Evolutionary conservation across 2,113 vertebrate species (phyloP).

Genomic region (Neotoma lepida): DNA sequence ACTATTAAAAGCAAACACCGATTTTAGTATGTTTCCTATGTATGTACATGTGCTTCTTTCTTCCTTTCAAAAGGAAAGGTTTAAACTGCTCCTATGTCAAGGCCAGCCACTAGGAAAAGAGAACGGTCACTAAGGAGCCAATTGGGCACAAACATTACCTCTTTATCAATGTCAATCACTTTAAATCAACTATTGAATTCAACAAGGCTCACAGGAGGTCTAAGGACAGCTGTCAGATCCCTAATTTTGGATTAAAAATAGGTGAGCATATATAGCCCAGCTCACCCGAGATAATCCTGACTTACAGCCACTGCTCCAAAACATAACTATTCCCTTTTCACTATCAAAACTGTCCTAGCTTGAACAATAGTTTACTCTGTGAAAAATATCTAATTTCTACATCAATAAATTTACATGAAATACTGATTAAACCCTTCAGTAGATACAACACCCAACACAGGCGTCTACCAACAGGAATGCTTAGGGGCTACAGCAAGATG

Average conservation of each 20-base stretch:
- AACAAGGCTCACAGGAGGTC: background rate
- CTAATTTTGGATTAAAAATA: conserved; percentile 13
- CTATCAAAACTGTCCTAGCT: background rate
- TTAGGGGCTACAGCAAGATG: background rate
- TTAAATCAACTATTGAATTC: background rate
- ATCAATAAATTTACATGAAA: conserved; percentile 8
- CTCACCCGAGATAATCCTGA: background rate
- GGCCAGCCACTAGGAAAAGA: background rate
- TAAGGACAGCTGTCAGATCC: background rate
- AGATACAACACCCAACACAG: background rate
- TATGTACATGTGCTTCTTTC: conserved; percentile 28
- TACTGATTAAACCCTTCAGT: background rate
- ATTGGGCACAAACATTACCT: background rate
- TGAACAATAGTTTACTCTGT: conserved; percentile 2
- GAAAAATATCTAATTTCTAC: conserved; percentile 50
- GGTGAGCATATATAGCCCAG: background rate
- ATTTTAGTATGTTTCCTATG: conserved; percentile 53
- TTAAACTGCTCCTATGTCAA: background rate
- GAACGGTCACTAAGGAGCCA: background rate
- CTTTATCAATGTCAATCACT: background rate
- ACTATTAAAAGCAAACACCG: conserved; percentile 85
- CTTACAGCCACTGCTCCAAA: background rate
- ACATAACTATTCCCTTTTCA: background rate
- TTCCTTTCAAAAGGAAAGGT: background rate
- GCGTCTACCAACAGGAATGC: background rate